Percentiles rank a stretch among this genome's conserved stretches.
Conservation (phyloP, 2,797 vertebrate genomes). For the Crocodylus rhombifer region DNA sequence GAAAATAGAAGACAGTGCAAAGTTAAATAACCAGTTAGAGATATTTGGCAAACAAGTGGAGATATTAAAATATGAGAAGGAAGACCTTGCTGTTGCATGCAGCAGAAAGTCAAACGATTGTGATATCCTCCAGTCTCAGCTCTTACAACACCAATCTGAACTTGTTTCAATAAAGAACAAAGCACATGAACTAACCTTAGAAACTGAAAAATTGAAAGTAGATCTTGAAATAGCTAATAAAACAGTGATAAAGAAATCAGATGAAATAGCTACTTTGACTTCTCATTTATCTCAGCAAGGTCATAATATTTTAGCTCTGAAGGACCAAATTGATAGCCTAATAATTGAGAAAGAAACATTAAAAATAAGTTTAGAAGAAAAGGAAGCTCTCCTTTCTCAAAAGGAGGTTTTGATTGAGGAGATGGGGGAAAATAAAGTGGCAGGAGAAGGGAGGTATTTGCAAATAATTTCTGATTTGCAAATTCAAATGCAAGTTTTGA, state of each 20-base stretch:
- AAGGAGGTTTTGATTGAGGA: slow-evolving; percentile 81
- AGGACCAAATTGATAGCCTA: slow-evolving; percentile 76
- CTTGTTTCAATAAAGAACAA: slow-evolving; percentile 57
- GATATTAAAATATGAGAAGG: slow-evolving; percentile 79
- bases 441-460: slow-evolving; percentile 77
- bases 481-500: slow-evolving; percentile 72
- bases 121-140: slow-evolving; percentile 69
- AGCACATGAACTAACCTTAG: slow-evolving; percentile 57
- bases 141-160: slow-evolving; percentile 61
- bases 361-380: slow-evolving; percentile 70
- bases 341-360: slow-evolving; percentile 80
- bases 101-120: slow-evolving; percentile 76
- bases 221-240: slow-evolving; percentile 78
- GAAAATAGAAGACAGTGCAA: slow-evolving; percentile 75
- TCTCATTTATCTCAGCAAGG: slow-evolving; percentile 73
- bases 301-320: slow-evolving; percentile 73
- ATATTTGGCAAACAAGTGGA: slow-evolving; percentile 77
- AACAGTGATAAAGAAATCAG: slow-evolving; percentile 64
- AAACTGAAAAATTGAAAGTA: slow-evolving; percentile 81
- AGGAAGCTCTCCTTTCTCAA: slow-evolving; percentile 77
- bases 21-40: slow-evolving; percentile 80
- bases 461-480: slow-evolving; percentile 79
- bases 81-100: slow-evolving; percentile 70
- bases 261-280: slow-evolving; percentile 78
- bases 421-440: slow-evolving; percentile 74